Evolutionary conservation across 2,113 vertebrate species (phyloP), one percentile per base, ranked within the genome.

Genomic region (Cyanoderma ruficeps): DNA sequence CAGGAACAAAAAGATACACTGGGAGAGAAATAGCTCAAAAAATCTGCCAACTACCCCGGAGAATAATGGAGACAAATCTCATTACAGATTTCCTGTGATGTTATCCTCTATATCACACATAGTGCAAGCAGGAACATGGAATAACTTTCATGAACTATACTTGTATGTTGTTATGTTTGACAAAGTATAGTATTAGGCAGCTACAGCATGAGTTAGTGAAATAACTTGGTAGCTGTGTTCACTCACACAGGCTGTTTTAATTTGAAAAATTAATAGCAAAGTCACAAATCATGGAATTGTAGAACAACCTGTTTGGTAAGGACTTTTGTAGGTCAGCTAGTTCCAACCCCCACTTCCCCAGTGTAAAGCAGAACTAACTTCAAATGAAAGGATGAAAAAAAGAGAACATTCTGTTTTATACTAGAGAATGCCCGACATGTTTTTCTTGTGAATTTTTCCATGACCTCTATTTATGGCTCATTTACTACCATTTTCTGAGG

Each of bases 21-120:
- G 64, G 37, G 46, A 83, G 15, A 88, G 78, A 87, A 93, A 85
- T 77, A 52, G 22, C 84, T 94, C 57, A 74, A 82, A 55, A 83
- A 90, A 61, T 44, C 78, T 90, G 55, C 65, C 0, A 4, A 47
- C 50, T 86, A 31, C 59, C 15, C 59, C 81, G 75, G 90, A 90
- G 79, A 95, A 83, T 86, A 96, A 93, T 78, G 83, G 71, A 95
- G 85, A 94, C 64, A 93, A 96, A 94, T 95, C 93, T 96, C 78
- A 80, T 95, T 90, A 77, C 50, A 88, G 64, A 81, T 77, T 86
- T 95, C 68, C 31, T 67, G 72, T 78, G 80, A 92, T 93, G 74
- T 56, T 94, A 70, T 86, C 71, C 82, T 56, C 75, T 94, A 39
- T 80, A 88, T 83, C 47, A 90, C 28, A 86, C 30, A 70, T 7